These are phyloP conservation scores for Budorcas taxicolor DNA, from an alignment of 2,113 vertebrate genomes.

Conservation along the genomic window DNA sequence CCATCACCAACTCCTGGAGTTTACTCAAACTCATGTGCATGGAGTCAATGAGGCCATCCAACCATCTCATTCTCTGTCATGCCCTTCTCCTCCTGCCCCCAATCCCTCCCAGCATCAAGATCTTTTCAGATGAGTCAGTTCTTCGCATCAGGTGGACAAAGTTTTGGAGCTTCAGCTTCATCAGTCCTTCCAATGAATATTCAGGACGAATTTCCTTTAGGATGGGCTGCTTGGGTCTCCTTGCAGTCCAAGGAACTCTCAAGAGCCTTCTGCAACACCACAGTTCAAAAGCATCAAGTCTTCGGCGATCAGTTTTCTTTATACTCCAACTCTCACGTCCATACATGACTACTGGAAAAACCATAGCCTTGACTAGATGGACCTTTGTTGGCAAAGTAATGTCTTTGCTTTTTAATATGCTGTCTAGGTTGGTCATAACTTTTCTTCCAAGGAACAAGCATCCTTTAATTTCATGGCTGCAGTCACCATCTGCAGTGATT, in stretches of 20 bases:
- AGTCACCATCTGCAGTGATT: neutral
- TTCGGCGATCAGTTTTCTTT: neutral
- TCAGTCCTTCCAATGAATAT: neutral
- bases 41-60: neutral
- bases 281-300: neutral
- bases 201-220: neutral
- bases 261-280: neutral
- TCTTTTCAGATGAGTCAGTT: neutral
- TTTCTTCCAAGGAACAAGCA: neutral
- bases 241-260: neutral
- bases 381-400: neutral
- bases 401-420: neutral
- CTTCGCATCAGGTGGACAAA: neutral
- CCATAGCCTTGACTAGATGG: neutral
- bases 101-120: neutral
- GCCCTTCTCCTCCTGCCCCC: neutral
- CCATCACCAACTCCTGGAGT: neutral
- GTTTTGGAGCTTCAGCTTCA: neutral
- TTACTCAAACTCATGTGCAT: neutral
- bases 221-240: neutral
- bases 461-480: neutral
- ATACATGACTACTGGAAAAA: neutral
- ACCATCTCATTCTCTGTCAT: neutral
- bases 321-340: neutral
- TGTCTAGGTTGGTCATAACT: neutral